A percentile compares a stretch with the other conserved stretches of the same genome.
Evolutionary conservation across 2,797 vertebrate species (phyloP).

Genomic region (Danio jaintianensis): DNA sequence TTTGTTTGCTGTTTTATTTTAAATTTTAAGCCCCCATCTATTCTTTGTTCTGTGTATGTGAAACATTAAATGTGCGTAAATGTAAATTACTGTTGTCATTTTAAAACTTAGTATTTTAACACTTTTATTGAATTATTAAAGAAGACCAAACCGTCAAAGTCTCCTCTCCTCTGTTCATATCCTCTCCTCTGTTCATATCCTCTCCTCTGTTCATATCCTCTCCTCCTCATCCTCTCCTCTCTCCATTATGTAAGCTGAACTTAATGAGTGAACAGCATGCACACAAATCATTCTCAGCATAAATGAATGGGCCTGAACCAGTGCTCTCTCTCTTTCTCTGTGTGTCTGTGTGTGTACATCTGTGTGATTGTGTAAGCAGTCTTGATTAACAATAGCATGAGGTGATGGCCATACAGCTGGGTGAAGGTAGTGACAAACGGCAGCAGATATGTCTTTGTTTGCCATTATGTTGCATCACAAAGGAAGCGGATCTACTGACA

Average conservation of each 20-base stretch:
- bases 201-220: background rate
- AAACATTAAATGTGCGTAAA: too few species aligned
- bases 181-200: background rate
- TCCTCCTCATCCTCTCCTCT: conserved; percentile 4
- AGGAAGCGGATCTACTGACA: conserved; percentile 40
- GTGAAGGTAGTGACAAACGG: conserved; percentile 46
- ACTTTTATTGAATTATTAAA: too few species aligned
- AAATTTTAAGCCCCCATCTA: too few species aligned
- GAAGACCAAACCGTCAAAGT: too few species aligned
- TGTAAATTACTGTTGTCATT: too few species aligned
- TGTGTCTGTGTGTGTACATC: conserved; percentile 30
- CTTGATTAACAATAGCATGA: conserved; percentile 52
- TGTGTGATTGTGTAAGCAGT: conserved; percentile 38
- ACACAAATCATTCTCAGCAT: conserved; percentile 44
- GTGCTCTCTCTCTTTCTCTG: background rate
- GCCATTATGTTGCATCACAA: conserved; percentile 56
- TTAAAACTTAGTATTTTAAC: too few species aligned
- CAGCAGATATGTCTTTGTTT: conserved; percentile 53
- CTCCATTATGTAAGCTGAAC: conserved; percentile 49
- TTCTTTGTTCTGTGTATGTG: too few species aligned
- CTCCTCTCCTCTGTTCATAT: background rate
- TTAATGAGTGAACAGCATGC: conserved; percentile 41
- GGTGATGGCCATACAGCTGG: conserved; percentile 45
- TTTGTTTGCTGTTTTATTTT: too few species aligned
- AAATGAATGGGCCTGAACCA: conserved; percentile 39